Percentiles rank a stretch among this genome's conserved stretches.
Conservation (phyloP, 53 echinoderm and acorn worm species). For the Paelopatides confundens region DNA sequence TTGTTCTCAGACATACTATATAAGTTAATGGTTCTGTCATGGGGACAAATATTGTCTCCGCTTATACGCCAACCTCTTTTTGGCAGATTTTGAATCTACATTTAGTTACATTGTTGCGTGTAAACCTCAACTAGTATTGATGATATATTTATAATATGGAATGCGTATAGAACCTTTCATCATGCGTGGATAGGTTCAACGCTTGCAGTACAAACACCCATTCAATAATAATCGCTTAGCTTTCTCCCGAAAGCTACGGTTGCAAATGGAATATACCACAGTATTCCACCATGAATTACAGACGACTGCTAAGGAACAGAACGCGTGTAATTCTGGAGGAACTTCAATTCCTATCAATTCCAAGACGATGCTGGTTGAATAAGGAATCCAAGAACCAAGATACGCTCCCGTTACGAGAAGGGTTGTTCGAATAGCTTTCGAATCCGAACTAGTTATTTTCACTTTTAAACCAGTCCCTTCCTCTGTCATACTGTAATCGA, state of each 20-base stretch:
- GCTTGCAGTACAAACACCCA: not conserved
- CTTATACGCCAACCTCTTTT: too few species aligned
- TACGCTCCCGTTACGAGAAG: slow-evolving; percentile 22
- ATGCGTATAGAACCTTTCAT: too few species aligned
- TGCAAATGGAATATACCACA: slow-evolving; percentile 41
- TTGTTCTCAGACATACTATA: too few species aligned
- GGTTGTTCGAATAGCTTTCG: slow-evolving; percentile 35
- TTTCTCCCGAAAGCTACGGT: slow-evolving; percentile 1
- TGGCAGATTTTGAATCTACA: too few species aligned
- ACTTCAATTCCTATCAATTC: slow-evolving; percentile 1
- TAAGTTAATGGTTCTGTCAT: too few species aligned
- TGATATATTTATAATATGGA: too few species aligned
- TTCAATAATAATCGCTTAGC: not conserved
- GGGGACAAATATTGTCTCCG: too few species aligned
- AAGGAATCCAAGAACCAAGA: slow-evolving; percentile 36
- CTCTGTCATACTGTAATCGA: not conserved
- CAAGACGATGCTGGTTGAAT: slow-evolving; percentile 25
- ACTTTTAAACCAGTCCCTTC: not conserved
- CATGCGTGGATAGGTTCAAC: not conserved
- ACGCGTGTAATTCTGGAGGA: slow-evolving; percentile 20
- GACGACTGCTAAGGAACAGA: slow-evolving; percentile 42
- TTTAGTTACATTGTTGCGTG: too few species aligned
- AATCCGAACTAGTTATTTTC: slow-evolving; percentile 1
- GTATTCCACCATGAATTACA: slow-evolving; percentile 52
- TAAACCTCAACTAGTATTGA: too few species aligned